Percentiles rank a stretch among this genome's conserved stretches.
These are phyloP conservation scores for Orthosia gracilis DNA, from an alignment of 2,888 invertebrate genomes.

Conservation along the genomic window DNA sequence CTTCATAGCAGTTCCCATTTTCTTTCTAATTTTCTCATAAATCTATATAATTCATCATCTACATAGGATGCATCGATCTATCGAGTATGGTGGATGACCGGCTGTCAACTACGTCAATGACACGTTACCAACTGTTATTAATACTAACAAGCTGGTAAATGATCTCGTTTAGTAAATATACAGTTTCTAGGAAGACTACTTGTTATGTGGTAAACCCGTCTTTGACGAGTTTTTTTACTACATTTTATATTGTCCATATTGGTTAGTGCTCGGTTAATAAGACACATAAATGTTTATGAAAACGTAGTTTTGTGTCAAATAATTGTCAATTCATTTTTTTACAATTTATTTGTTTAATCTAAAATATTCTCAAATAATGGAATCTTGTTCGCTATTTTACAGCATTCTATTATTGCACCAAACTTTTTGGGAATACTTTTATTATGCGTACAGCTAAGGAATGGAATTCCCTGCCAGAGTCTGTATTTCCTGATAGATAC, in stretches of 20 bases:
- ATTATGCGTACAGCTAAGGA: too few relatives aligned
- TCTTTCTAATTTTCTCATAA: slow-evolving; percentile 1
- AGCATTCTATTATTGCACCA: too few relatives aligned
- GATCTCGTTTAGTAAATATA: slow-evolving; percentile 48
- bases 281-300: not conserved
- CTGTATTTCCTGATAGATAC: too few relatives aligned
- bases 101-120: slow-evolving; percentile 23
- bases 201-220: not conserved
- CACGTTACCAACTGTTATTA: slow-evolving; percentile 34
- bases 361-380: too few relatives aligned
- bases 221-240: not conserved
- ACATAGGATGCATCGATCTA: not conserved
- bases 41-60: slow-evolving; percentile 5
- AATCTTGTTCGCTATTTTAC: too few relatives aligned
- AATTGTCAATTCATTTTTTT: not conserved
- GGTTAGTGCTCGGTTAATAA: not conserved
- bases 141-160: slow-evolving; percentile 37
- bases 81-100: slow-evolving; percentile 19
- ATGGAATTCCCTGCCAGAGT: too few relatives aligned
- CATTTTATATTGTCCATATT: not conserved
- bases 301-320: not conserved
- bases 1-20: slow-evolving; percentile 7
- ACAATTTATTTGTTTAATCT: too few relatives aligned
- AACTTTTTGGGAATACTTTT: too few relatives aligned
- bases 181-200: slow-evolving; percentile 42